These are phyloP conservation scores for Sacculina carcini DNA, from an alignment of 2,888 invertebrate species.

Conservation along the genomic window DNA sequence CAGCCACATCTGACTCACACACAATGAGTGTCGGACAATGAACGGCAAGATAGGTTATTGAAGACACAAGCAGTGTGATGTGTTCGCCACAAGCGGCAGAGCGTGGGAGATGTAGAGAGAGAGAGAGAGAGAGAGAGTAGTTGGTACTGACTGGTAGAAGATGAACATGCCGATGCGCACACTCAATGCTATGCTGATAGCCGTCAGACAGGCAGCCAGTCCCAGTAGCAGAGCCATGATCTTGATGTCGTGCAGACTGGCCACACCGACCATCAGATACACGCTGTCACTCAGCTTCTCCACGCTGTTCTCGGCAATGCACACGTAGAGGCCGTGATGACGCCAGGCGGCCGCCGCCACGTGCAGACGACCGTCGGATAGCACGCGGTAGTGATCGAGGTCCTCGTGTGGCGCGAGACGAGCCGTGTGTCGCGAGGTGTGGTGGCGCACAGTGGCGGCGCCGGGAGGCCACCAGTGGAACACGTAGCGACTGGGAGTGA, in stretches of 20 bases:
- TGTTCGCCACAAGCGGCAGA: too few relatives aligned
- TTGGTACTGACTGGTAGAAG: slow-evolving; percentile 35
- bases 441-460: background rate
- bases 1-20: slow-evolving; percentile 13
- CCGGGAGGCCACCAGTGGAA: slow-evolving; percentile 8
- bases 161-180: slow-evolving; percentile 45
- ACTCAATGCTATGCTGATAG: slow-evolving; percentile 49
- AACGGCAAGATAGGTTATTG: slow-evolving; percentile 13
- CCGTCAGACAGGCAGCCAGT: slow-evolving; percentile 44
- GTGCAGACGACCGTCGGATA: slow-evolving; percentile 49
- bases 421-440: background rate
- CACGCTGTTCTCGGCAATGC: slow-evolving; percentile 56
- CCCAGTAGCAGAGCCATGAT: slow-evolving; percentile 61
- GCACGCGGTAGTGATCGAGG: slow-evolving; percentile 28
- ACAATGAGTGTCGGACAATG: slow-evolving; percentile 7
- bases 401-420: background rate
- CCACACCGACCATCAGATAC: slow-evolving; percentile 54
- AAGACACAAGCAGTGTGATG: slow-evolving; percentile 11
- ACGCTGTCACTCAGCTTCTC: slow-evolving; percentile 50
- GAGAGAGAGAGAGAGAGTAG: background rate
- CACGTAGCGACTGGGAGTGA: slow-evolving; percentile 9
- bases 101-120: background rate
- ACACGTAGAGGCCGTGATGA: slow-evolving; percentile 61
- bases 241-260: slow-evolving; percentile 54
- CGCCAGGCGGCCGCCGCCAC: slow-evolving; percentile 32